Conservation (phyloP, 2,113 vertebrate species). For the Antennarius striatus region DNA sequence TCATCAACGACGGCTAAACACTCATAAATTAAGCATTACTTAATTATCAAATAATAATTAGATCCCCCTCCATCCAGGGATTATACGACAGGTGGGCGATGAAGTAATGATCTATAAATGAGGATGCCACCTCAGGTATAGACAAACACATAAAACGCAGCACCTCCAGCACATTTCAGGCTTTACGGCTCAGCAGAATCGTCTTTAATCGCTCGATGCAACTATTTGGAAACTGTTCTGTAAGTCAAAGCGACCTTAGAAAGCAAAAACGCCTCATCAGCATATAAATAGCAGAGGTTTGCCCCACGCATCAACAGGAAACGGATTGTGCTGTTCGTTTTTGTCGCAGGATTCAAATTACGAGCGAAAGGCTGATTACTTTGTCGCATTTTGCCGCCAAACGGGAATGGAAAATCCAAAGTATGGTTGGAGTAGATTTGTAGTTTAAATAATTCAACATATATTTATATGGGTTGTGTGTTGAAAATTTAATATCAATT, state of each 20-base stretch:
- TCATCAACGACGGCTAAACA: no score
- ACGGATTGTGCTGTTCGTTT: not conserved
- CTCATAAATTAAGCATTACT: no score
- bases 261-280: constrained; percentile 11
- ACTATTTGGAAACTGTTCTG: not conserved
- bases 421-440: no score
- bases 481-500: no score
- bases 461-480: no score
- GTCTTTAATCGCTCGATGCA: not conserved
- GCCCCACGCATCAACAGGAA: not conserved
- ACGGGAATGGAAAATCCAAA: no score
- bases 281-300: not conserved
- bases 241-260: not conserved
- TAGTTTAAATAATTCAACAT: no score
- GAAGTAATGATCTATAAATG: constrained; percentile 12
- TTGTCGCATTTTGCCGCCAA: no score
- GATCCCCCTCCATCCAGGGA: not conserved
- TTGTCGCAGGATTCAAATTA: not conserved
- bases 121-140: not conserved
- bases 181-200: not conserved
- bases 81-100: not conserved
- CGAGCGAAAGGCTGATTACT: no score
- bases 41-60: no score
- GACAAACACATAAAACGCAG: not conserved
- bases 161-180: not conserved